Base-by-base conservation (phyloP, 2,797 vertebrate genomes). In the Helostoma temminkii region DNA sequence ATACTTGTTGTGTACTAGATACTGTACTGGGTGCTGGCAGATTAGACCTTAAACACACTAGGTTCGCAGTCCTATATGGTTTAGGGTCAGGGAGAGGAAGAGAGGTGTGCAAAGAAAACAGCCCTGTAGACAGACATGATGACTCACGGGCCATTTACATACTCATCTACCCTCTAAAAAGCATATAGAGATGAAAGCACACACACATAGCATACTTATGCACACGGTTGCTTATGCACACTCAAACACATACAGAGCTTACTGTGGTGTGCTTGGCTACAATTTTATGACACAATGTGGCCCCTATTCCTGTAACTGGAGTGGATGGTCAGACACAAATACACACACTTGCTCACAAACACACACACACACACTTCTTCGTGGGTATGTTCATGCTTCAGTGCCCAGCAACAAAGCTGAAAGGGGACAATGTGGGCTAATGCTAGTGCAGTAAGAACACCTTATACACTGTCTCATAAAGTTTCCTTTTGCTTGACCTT, bases 321-420 rank as follows among this genome's bases (percentile, higher is more conserved):
- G 82, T 82, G 74, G 55, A 76, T 49, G 21, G 48, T 74, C 37
- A 47, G 28, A 74, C 34, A 70, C 43, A 74, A 67, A 75, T 47
- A 34, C 32, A 34, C 32, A 74, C 72, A 77, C 63, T 64, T 48
- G 54, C 37, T 36, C 69, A 25, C 65, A 53, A 56, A 70, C 64
- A 67, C 49, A 59, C 64, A 83, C 59, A 66, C 21, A 73, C 67
- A 81, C 77, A 83, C 83, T 66, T 70, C 74, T 81, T 85, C 71
- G 60, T 73, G 83, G 67, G 56, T 73, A 79, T 81, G 82, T 80
- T 91, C 82, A 92, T 69, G 89, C 90, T 86, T 89, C 87, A 91
- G 73, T 87, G 82, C 80, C 80, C 80, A 68, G 74, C 84, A 89
- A 92, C 89, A 93, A 93, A 93, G 89, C 80, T 85, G 71, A 83